These are phyloP conservation scores for Doryteuthis pealeii DNA, from an alignment of 1,140 invertebrate genomes.

Conservation along the genomic window DNA sequence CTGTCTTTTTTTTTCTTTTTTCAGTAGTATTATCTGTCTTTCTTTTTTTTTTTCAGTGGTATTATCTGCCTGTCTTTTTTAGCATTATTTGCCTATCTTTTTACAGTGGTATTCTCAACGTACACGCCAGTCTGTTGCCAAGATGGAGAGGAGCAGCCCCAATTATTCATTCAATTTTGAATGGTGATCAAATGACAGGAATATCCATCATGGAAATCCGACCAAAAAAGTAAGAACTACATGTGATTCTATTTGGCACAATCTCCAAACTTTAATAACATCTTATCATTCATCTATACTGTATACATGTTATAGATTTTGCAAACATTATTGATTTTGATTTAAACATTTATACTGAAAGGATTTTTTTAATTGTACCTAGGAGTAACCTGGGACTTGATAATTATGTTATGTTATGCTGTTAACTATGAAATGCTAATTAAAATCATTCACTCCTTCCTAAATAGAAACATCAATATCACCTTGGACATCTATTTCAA, in stretches of 20 bases:
- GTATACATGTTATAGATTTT: background rate
- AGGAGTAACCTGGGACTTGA: no score
- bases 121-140: conserved; percentile 89
- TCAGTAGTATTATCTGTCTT: no score
- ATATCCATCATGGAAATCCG: conserved; percentile 86
- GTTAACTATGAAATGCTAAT: no score
- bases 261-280: conserved; percentile 14
- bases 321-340: background rate
- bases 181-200: conserved; percentile 81
- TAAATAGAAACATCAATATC: no score
- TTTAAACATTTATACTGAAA: no score
- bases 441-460: no score
- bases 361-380: no score
- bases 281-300: conserved; percentile 10
- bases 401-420: no score
- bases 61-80: no score
- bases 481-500: no score
- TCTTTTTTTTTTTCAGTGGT: no score
- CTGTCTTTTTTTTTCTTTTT: no score
- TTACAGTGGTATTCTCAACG: conserved; percentile 69
- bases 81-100: background rate
- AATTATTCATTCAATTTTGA: conserved; percentile 78
- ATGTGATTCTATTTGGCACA: conserved; percentile 14
- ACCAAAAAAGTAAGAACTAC: conserved; percentile 74
- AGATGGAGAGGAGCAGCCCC: conserved; percentile 90